A percentile compares a stretch with the other conserved stretches of the same genome.
Evolutionary conservation across 2,113 vertebrate genomes (phyloP).

Genomic region (Pterocles orientalis): DNA sequence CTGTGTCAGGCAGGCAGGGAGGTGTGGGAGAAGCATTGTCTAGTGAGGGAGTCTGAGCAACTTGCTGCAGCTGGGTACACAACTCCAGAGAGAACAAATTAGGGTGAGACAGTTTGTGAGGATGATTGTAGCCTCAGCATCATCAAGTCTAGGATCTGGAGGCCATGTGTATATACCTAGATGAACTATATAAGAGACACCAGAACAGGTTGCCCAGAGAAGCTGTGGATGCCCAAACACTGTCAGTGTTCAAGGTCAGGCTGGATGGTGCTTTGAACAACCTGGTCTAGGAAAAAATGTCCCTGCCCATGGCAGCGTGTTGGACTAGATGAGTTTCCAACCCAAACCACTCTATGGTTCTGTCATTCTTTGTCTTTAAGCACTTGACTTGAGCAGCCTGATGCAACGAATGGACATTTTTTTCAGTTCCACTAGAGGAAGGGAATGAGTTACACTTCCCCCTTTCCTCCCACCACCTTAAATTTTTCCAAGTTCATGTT

Average conservation of each 20-base stretch:
- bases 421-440: not conserved
- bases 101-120: not conserved
- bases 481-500: not conserved
- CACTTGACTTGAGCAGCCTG: not conserved
- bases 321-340: not conserved
- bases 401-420: not conserved
- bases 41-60: not conserved
- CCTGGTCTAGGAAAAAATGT: not conserved
- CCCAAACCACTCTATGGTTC: not conserved
- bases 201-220: not conserved
- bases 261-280: not conserved
- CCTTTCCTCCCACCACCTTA: not conserved
- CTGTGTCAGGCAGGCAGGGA: too few relatives aligned
- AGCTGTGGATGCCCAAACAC: not conserved
- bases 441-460: not conserved
- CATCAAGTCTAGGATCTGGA: not conserved
- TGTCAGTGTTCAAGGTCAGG: not conserved
- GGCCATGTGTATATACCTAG: not conserved
- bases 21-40: not conserved
- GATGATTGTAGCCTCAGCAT: not conserved
- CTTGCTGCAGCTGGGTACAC: not conserved
- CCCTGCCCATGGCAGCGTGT: not conserved
- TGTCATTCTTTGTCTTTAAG: not conserved
- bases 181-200: not conserved
- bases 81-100: not conserved